These are phyloP conservation scores for Camponotus fellah DNA, from an alignment of 2,888 invertebrate species.

Conservation along the genomic window DNA sequence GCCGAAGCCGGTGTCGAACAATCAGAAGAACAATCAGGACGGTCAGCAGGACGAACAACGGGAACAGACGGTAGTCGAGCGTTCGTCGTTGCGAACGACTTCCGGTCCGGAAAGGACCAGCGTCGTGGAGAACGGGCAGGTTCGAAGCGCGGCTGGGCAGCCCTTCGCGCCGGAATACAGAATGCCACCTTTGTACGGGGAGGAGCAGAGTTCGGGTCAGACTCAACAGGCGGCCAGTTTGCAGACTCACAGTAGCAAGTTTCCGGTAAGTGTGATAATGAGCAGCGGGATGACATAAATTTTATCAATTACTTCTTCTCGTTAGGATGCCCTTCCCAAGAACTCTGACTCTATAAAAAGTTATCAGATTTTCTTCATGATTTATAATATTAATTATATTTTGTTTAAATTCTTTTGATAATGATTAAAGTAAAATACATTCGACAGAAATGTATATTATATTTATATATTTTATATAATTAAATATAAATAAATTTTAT, in stretches of 20 bases:
- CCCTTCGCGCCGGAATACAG: conserved; percentile 81
- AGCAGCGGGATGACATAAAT: not conserved
- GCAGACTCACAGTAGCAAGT: conserved; percentile 93
- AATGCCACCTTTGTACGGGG: conserved; percentile 85
- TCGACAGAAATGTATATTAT: not conserved
- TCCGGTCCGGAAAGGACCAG: conserved; percentile 65
- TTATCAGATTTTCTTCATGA: not conserved
- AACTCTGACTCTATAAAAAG: not conserved
- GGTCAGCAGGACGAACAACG: conserved; percentile 88
- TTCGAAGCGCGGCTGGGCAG: conserved; percentile 80
- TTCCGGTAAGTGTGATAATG: conserved; percentile 89
- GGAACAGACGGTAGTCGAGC: conserved; percentile 87
- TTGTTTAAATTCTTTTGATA: not conserved
- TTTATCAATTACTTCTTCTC: not conserved
- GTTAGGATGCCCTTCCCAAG: not conserved
- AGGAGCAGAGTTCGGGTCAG: conserved; percentile 86
- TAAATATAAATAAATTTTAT: too few species aligned
- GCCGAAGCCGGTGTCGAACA: conserved; percentile 88
- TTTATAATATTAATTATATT: not conserved
- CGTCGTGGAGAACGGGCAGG: conserved; percentile 83
- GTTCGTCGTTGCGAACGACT: conserved; percentile 61
- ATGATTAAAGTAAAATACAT: not conserved
- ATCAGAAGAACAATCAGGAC: conserved; percentile 79
- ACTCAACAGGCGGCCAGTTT: conserved; percentile 86
- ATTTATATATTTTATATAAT: conserved; percentile 7